Conservation (phyloP, 2,888 invertebrate species). For the Sesia bembeciformis region DNA sequence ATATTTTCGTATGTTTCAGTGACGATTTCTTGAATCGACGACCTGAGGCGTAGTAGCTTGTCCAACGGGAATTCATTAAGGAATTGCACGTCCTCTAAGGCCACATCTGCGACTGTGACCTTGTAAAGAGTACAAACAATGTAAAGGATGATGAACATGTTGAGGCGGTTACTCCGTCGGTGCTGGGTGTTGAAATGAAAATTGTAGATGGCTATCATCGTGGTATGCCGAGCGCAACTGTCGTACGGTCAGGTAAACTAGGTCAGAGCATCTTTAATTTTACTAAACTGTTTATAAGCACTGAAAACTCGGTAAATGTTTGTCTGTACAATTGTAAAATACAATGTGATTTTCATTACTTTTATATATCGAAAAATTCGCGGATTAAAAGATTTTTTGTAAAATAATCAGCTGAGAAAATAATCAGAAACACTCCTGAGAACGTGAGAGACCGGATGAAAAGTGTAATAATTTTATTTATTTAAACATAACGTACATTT, state of each 20-base stretch:
- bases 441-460: no score
- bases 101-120: conserved; percentile 23
- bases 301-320: conserved; percentile 2
- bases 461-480: no score
- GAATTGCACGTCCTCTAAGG: conserved; percentile 55
- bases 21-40: conserved; percentile 45
- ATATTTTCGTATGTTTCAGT: conserved; percentile 34
- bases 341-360: no score
- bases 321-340: background rate
- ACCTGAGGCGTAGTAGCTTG: conserved; percentile 78
- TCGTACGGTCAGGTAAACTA: conserved; percentile 31
- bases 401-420: no score
- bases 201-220: conserved; percentile 25
- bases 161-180: conserved; percentile 22
- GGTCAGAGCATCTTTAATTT: conserved; percentile 18
- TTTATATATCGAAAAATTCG: no score
- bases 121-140: conserved; percentile 18
- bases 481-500: no score
- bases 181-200: conserved; percentile 22
- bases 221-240: conserved; percentile 49
- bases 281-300: conserved; percentile 1
- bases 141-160: conserved; percentile 29
- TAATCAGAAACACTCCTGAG: no score
- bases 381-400: no score
- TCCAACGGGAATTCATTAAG: conserved; percentile 81